Base-by-base conservation (phyloP, 2,113 vertebrate genomes). In the Microtus montanus region DNA sequence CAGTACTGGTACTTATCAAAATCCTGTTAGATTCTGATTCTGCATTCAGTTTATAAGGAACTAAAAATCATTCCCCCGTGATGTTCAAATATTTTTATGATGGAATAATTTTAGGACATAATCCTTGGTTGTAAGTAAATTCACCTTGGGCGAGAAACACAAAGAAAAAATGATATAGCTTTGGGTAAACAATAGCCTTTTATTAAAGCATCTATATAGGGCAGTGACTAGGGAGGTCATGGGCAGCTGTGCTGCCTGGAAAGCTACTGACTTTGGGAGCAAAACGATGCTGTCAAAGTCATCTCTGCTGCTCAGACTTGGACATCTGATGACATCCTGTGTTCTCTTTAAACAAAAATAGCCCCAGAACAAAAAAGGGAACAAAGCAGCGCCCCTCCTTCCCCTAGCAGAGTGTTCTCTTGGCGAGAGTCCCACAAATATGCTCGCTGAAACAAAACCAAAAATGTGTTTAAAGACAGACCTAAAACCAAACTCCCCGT, bases 391-490 rank as follows among this genome's bases (percentile, higher is more conserved):
- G 54, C 20, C 58, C 58, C 68, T 95, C 75, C 49, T 89, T 92
- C 52, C 52, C 70, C 79, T 95, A 94, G 68, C 95, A 70, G 52
- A 92, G 86, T 64, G 78, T 74, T 92, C 87, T 95, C 70, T 95
- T 97, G 87, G 93, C 87, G 87, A 24, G 74, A 89, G n/a, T 96
- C 87, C 94, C 91, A 94, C 49, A 96, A 96, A 97, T 93, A 92
- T 66, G 93, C 95, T 96, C 89, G 61, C 24, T 96, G 94, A 95
- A 95, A 93, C n/a, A 86, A 90, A 94, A 95, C 33, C 71, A 71
- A 92, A 96, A 93, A 77, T 61, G 44, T 92, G 3, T 95, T 90
- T 92, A 61, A 93, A 86, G 66, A 33, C 41, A 96, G 64, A 73
- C 13, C 54, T 70, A 89, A 88, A 89, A 92, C 26, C 47, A 93